phyloP scores from a whole-genome alignment of 2,797 vertebrate genomes.

The Bovichtus variegatus region DNA sequence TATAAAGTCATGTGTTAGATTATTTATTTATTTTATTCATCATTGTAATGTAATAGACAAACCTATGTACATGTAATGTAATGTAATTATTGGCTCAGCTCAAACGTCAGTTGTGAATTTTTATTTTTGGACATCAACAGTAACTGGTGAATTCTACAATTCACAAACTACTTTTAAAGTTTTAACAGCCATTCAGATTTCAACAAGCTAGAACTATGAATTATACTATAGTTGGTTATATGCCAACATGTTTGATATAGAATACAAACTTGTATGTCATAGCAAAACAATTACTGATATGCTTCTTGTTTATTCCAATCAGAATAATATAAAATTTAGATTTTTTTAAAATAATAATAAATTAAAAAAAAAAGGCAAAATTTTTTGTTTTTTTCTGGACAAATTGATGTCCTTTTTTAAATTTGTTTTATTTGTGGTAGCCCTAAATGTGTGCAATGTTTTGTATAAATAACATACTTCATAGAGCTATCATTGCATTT shows the following conservation, averaged over 20 bases:
- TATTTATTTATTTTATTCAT: too few relatives aligned
- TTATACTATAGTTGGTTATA: neutral
- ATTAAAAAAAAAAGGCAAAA: too few relatives aligned
- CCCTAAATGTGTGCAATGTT: neutral
- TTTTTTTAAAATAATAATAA: too few relatives aligned
- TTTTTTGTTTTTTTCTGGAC: neutral
- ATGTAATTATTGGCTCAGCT: too few relatives aligned
- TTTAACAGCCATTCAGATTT: neutral
- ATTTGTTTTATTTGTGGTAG: neutral
- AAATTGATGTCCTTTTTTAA: neutral
- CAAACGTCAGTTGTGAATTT: too few relatives aligned
- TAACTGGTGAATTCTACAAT: neutral
- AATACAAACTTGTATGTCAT: neutral
- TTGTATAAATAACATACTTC: neutral
- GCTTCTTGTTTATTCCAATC: neutral
- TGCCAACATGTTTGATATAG: neutral
- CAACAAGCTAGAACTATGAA: neutral
- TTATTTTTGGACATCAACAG: neutral
- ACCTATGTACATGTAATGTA: too few relatives aligned
- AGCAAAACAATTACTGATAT: neutral
- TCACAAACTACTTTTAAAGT: neutral
- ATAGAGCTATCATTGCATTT: slow-evolving; percentile 6
- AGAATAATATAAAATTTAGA: too few relatives aligned
- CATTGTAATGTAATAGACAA: too few relatives aligned
- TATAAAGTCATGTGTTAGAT: slow-evolving; percentile 3